These are phyloP conservation scores for Pogonomyrmex californicus DNA, from an alignment of 1,140 invertebrate species.

Conservation along the genomic window DNA sequence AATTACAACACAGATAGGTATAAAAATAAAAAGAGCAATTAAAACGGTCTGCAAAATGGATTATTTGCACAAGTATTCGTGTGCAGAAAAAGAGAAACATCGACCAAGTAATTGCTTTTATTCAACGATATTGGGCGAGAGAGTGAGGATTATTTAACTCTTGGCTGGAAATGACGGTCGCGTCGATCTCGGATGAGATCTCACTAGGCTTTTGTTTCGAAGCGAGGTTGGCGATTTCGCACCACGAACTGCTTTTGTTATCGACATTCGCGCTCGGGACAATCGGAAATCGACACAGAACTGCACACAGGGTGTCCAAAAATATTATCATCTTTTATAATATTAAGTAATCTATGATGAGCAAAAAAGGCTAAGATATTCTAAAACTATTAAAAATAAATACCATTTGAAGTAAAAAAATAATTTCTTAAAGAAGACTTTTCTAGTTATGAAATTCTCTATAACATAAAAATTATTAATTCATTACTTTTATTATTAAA, in stretches of 20 bases:
- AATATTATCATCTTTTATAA: not conserved
- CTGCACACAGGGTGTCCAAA: not conserved
- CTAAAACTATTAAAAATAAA: not conserved
- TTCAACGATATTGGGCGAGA: constrained; percentile 21
- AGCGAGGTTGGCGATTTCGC: constrained; percentile 54
- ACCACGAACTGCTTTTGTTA: constrained; percentile 66
- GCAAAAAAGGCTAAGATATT: not conserved
- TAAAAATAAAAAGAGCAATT: constrained; percentile 15
- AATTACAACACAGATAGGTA: not conserved
- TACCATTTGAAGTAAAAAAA: not conserved
- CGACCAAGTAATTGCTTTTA: constrained; percentile 42
- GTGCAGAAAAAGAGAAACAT: constrained; percentile 29
- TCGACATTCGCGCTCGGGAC: constrained; percentile 52
- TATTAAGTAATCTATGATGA: not conserved
- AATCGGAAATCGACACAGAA: constrained; percentile 40
- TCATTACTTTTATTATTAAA: not conserved
- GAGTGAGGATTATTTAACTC: constrained; percentile 41
- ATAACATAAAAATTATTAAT: not conserved
- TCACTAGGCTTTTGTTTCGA: constrained; percentile 42
- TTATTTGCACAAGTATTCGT: constrained; percentile 2
- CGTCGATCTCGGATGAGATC: constrained; percentile 26
- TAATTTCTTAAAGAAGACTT: not conserved
- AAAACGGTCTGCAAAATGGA: constrained; percentile 11
- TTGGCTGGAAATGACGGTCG: constrained; percentile 20
- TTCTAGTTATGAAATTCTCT: not conserved